Evolutionary conservation across 2,113 vertebrate genomes (phyloP), one percentile per base, ranked within the genome.

Genomic region (Chloroceryle aenea): DNA sequence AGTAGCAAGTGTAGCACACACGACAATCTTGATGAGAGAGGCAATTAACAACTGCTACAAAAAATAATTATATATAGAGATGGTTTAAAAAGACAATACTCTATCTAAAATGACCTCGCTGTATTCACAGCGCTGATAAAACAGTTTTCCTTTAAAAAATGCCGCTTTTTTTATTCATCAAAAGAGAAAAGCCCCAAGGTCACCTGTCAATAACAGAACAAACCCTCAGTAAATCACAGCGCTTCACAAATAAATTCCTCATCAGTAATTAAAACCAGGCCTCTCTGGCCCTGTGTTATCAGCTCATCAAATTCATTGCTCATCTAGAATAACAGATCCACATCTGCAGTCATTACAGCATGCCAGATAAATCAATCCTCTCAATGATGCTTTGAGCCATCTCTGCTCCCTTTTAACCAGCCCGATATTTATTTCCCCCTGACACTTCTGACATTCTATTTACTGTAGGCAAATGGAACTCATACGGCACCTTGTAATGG

Each of bases 381-480:
- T 97, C 98, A 98, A 97, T 98, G 98, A 98, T 98, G 98, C 98
- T 98, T 98, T 98, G 98, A 98, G 98, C 97, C 97, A 98, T 98
- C 98, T 96, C 98, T 97, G 97, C 98, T 98, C 97, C 98, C 98
- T 98, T 98, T 98, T 98, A 98, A 98, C 98, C 98, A 98, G 97
- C 96, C 97, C 25, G 80, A 98, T 98, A 99, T 99, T 98, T 98
- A 98, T 99, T 98, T 98, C 98, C 97, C 96, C 94, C 97, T 98
- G 98, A 98, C 98, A 98, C 97, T 97, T 98, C 98, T 99, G 98
- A 98, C 98, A 98, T 98, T 98, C 98, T 98, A 98, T 98, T 99
- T 99, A 99, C 98, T 98, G 98, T 98, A 99, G 98, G 98, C 98
- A 98, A 98, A 98, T 99, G 98, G 98, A 98, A 98, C 96, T 98